phyloP scores from a whole-genome alignment of 1,140 invertebrate species.

The Papilio polytes region DNA sequence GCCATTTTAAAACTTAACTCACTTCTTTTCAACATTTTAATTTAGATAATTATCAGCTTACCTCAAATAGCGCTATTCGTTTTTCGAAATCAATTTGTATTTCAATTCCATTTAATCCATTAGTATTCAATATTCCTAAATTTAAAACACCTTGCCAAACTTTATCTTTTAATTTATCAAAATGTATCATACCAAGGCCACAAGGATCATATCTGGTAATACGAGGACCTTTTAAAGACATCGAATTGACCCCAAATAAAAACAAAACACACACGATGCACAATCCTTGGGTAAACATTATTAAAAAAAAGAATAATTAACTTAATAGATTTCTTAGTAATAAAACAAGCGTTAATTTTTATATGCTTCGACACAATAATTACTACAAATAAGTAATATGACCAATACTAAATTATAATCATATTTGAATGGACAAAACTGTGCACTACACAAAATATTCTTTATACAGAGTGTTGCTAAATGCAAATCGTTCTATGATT shows the following conservation, averaged over 20 bases:
- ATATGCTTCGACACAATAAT: background rate
- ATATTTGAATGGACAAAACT: background rate
- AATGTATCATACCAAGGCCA: conserved; percentile 66
- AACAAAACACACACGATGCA: background rate
- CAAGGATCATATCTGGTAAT: conserved; percentile 72
- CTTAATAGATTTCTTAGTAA: background rate
- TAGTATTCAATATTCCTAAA: conserved; percentile 57
- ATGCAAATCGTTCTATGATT: background rate
- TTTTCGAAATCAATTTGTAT: conserved; percentile 63
- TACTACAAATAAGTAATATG: background rate
- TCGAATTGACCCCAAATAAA: conserved; percentile 52
- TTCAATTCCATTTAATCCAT: conserved; percentile 47
- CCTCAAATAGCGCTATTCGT: conserved; percentile 58
- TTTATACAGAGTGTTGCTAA: background rate
- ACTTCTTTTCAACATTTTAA: too few relatives aligned
- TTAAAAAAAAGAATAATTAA: background rate
- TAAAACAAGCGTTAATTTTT: background rate
- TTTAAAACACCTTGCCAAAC: conserved; percentile 65
- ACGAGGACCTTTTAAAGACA: conserved; percentile 65
- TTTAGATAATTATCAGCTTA: too few relatives aligned
- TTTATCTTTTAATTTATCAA: conserved; percentile 63
- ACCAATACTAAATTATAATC: background rate
- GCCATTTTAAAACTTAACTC: too few relatives aligned
- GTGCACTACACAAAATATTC: background rate
- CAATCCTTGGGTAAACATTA: background rate